Evolutionary conservation across 2,797 vertebrate species (phyloP).

Genomic region (Gephyroberyx darwinii): DNA sequence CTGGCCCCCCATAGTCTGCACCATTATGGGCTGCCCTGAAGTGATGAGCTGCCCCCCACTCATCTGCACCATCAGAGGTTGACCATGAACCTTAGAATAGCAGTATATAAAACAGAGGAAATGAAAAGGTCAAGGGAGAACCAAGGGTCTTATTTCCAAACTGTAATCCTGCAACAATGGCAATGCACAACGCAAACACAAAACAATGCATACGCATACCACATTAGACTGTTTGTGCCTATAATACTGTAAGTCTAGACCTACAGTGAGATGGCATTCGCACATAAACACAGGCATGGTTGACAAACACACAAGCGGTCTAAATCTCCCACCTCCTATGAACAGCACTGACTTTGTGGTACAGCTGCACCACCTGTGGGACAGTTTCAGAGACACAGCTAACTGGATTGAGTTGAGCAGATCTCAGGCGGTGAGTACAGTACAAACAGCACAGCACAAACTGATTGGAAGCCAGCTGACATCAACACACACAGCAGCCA

Average conservation of each 20-base stretch:
- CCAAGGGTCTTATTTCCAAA: no score
- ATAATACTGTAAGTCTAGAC: background rate
- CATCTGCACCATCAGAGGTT: constrained; percentile 92
- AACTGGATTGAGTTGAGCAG: background rate
- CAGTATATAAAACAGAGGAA: background rate
- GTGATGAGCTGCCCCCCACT: constrained; percentile 92
- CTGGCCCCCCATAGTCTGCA: constrained; percentile 89
- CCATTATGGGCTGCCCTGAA: constrained; percentile 92
- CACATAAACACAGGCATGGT: background rate
- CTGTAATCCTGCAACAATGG: no score
- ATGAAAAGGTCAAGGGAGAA: background rate
- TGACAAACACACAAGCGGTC: background rate
- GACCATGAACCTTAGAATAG: constrained; percentile 84
- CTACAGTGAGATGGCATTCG: background rate
- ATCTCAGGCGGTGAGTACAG: no score
- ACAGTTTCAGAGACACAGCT: background rate
- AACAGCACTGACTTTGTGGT: background rate
- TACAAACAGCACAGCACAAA: constrained; percentile 2
- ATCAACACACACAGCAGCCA: constrained; percentile 10
- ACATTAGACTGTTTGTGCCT: background rate
- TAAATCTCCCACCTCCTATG: background rate
- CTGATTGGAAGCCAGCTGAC: background rate
- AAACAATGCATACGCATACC: background rate
- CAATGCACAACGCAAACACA: no score
- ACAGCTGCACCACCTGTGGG: constrained; percentile 7